Evolutionary conservation across 23 tunicate genomes (phyloP).

Genomic region (Ciona savignyi): DNA sequence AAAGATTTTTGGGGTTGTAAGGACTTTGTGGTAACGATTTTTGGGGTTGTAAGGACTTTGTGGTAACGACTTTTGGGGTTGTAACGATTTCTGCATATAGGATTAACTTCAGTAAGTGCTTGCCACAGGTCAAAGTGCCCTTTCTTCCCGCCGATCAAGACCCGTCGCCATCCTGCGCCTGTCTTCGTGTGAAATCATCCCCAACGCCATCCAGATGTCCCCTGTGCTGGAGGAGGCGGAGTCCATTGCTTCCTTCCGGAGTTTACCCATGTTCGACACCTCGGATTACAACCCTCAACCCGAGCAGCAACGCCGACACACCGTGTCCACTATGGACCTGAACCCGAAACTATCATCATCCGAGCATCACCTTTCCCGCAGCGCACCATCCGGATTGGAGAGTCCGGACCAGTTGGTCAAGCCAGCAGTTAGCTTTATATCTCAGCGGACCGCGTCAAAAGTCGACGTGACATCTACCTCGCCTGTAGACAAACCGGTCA

Average conservation of each 20-base stretch:
- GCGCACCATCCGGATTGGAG: conserved; percentile 2
- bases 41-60: too few species aligned
- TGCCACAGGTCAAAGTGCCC: conserved; percentile 49
- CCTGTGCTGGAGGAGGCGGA: conserved; percentile 15
- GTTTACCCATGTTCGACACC: conserved; percentile 9
- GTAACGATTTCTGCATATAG: too few species aligned
- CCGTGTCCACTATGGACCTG: neutral
- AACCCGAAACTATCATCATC: neutral
- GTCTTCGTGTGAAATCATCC: conserved; percentile 45
- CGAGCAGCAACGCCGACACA: conserved; percentile 12
- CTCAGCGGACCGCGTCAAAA: neutral
- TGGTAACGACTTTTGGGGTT: too few species aligned
- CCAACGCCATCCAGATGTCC: conserved; percentile 15
- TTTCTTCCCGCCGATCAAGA: conserved; percentile 42
- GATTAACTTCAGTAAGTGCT: too few species aligned
- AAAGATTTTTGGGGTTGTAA: too few species aligned
- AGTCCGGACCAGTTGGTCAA: neutral
- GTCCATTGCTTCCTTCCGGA: too few species aligned
- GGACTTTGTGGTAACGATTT: too few species aligned
- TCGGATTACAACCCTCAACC: too few species aligned
- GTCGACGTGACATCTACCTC: neutral
- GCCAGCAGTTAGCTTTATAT: neutral
- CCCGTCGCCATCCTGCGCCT: conserved; percentile 16
- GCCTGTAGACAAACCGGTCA: neutral
- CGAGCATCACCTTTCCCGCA: neutral